A percentile compares a stretch with the other conserved stretches of the same genome.
phyloP scores from a whole-genome alignment of 2,888 invertebrate genomes.

The Pachliopta kotzebuea region DNA sequence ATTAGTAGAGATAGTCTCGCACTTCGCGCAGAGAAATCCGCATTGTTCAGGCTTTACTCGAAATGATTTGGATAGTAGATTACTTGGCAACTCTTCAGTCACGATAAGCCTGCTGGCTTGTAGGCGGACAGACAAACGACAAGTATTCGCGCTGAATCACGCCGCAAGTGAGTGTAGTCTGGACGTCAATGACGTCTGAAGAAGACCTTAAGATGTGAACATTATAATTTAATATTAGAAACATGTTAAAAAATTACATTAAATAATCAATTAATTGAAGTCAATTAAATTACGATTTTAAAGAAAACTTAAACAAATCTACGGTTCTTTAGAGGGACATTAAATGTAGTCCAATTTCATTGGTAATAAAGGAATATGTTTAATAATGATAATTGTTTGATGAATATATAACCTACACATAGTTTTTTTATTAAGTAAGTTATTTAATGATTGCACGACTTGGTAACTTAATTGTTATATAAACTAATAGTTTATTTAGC shows the following conservation, averaged over 20 bases:
- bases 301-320: no score
- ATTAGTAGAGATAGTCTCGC: constrained; percentile 1
- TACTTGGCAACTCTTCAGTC: constrained; percentile 25
- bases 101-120: constrained; percentile 30
- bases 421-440: no score
- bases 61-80: constrained; percentile 26
- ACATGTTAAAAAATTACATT: no score
- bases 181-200: neutral
- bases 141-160: constrained; percentile 26
- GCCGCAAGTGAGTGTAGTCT: neutral
- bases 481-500: no score
- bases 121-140: constrained; percentile 32
- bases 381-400: no score
- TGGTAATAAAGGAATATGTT: no score
- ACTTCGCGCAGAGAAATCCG: constrained; percentile 10
- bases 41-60: neutral
- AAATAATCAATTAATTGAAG: no score
- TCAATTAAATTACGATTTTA: neutral
- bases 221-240: neutral
- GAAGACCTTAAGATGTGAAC: neutral
- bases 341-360: no score
- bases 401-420: no score
- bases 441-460: no score
- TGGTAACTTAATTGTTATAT: no score
- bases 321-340: no score